Percentiles rank a stretch among this genome's conserved stretches.
Conservation (phyloP, 2,113 vertebrate species). For the Meriones unguiculatus region DNA sequence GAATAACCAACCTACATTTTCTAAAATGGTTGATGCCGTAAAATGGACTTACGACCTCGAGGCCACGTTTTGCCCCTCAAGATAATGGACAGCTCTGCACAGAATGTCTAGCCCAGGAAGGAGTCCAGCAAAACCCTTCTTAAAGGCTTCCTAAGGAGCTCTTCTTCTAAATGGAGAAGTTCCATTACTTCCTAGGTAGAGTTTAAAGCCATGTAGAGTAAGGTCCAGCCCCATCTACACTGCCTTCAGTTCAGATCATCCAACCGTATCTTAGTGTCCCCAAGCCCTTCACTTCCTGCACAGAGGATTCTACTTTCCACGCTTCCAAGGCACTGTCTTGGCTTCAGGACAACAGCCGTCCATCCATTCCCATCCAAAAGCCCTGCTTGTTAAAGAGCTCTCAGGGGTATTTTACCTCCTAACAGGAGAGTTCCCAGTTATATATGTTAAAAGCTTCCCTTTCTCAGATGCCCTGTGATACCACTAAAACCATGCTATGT, state of each 20-base stretch:
- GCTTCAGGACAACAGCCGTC: neutral
- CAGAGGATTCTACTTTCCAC: constrained; percentile 7
- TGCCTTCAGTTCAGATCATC: neutral
- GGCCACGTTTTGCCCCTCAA: neutral
- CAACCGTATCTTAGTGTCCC: neutral
- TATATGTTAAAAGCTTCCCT: neutral
- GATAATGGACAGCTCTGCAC: neutral
- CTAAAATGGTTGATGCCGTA: neutral
- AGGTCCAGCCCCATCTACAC: neutral
- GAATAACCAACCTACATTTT: constrained; percentile 28
- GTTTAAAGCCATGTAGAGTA: neutral
- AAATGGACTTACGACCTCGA: neutral
- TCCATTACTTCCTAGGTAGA: neutral
- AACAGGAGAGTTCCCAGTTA: neutral
- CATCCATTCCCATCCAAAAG: neutral
- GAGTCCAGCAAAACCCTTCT: neutral
- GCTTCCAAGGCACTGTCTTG: neutral
- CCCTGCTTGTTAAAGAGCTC: neutral
- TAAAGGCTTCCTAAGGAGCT: neutral
- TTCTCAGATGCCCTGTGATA: neutral
- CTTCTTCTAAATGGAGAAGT: neutral
- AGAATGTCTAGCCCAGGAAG: neutral
- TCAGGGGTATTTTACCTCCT: neutral
- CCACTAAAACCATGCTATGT: neutral
- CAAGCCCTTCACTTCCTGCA: neutral